Evolutionary conservation across 2,797 vertebrate genomes (phyloP).

Genomic region (Astyanax mexicanus): DNA sequence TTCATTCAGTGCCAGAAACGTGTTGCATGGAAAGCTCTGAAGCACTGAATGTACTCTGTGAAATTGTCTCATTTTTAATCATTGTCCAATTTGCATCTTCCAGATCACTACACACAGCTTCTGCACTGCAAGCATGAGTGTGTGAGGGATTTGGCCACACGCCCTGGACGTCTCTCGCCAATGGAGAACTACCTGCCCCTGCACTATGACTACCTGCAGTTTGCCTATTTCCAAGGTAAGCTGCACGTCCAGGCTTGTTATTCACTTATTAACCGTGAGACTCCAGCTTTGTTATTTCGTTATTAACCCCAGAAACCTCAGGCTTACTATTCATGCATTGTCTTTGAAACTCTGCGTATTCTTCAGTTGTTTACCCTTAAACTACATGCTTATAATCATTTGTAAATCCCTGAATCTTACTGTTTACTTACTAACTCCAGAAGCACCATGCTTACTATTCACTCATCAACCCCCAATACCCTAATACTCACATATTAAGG

Average conservation of each 20-base stretch:
- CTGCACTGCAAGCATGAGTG: constrained; percentile 94
- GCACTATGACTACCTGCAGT: constrained; percentile 96
- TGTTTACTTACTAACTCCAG: too few species aligned
- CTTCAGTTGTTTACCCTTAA: background rate
- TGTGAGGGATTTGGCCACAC: constrained; percentile 90
- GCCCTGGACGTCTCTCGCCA: constrained; percentile 91
- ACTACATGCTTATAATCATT: too few species aligned
- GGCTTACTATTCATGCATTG: background rate
- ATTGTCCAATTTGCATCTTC: constrained; percentile 49
- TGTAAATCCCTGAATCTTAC: too few species aligned
- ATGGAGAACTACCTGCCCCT: constrained; percentile 96
- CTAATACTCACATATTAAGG: too few species aligned
- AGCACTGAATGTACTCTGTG: background rate
- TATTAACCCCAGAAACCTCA: background rate
- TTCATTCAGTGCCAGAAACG: background rate
- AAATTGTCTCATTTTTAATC: background rate
- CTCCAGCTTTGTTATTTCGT: background rate
- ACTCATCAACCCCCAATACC: too few species aligned
- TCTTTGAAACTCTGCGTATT: background rate
- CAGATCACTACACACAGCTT: constrained; percentile 96
- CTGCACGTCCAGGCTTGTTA: background rate
- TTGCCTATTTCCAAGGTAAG: constrained; percentile 92
- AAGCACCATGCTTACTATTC: too few species aligned
- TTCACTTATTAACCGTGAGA: constrained; percentile 14
- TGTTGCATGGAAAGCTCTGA: background rate